A percentile compares a stretch with the other conserved stretches of the same genome.
Conservation (phyloP, 2,888 invertebrate species). For the Sclerodermus sp. region DNA sequence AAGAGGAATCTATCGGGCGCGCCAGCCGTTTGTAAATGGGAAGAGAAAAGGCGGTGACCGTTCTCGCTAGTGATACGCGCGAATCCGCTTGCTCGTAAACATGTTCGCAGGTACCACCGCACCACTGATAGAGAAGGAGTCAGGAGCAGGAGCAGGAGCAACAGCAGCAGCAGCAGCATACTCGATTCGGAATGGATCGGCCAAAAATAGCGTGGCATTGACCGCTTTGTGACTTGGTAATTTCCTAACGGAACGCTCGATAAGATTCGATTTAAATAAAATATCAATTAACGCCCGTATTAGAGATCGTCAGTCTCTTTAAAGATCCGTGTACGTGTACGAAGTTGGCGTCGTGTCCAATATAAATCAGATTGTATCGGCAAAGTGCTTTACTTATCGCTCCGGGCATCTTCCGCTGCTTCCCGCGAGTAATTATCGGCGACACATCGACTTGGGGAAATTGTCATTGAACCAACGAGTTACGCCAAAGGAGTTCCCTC, state of each 20-base stretch:
- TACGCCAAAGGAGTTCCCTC: constrained; percentile 18
- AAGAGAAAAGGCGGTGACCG: no score
- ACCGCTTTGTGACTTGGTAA: not conserved
- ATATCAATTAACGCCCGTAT: constrained; percentile 40
- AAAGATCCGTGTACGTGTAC: constrained; percentile 12
- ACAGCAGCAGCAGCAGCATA: no score
- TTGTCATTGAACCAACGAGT: constrained; percentile 46
- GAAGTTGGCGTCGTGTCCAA: constrained; percentile 35
- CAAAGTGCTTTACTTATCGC: constrained; percentile 41
- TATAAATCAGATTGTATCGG: constrained; percentile 53
- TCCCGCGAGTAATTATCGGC: constrained; percentile 47
- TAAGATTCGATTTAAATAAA: constrained; percentile 38
- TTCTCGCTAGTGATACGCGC: no score
- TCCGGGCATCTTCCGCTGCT: constrained; percentile 35
- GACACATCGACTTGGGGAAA: constrained; percentile 49
- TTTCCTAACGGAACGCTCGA: constrained; percentile 6
- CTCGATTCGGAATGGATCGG: no score
- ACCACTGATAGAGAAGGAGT: no score
- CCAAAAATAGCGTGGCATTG: no score
- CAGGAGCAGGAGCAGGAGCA: no score
- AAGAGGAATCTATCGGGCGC: no score
- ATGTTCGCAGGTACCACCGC: no score
- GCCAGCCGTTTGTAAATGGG: no score
- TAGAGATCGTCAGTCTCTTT: constrained; percentile 22
- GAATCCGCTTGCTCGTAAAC: no score